phyloP scores from a whole-genome alignment of 2,113 vertebrate species.

The Oophaga pumilio region DNA sequence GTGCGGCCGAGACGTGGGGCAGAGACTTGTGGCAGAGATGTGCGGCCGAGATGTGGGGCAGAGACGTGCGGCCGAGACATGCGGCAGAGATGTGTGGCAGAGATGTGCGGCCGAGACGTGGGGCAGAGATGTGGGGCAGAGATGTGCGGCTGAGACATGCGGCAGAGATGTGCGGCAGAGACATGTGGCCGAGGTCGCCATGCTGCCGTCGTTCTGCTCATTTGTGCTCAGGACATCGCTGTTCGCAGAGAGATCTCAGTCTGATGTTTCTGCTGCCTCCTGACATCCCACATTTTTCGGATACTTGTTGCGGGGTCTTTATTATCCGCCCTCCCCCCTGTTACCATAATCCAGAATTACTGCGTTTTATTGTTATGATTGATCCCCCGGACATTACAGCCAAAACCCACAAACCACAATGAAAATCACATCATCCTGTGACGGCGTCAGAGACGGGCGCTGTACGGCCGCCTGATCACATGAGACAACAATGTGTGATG shows the following conservation, averaged over 20 bases:
- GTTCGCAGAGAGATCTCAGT: neutral
- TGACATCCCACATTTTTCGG: neutral
- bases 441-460: neutral
- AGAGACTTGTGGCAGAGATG: too few relatives aligned
- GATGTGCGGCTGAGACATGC: too few relatives aligned
- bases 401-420: conserved; percentile 8
- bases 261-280: neutral
- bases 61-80: too few relatives aligned
- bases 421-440: neutral
- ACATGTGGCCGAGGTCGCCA: too few relatives aligned
- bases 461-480: neutral
- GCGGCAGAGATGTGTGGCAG: too few relatives aligned
- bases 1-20: too few relatives aligned
- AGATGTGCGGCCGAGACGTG: too few relatives aligned
- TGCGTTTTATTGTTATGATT: neutral
- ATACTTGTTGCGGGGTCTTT: neutral
- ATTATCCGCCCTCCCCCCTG: neutral
- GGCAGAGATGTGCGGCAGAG: too few relatives aligned
- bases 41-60: too few relatives aligned
- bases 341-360: neutral
- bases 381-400: neutral
- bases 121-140: too few relatives aligned
- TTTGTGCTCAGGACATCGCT: too few relatives aligned
- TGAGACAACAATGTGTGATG: neutral
- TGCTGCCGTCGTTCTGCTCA: too few relatives aligned